phyloP scores from a whole-genome alignment of 2,113 vertebrate species.

The Megaceryle torquata region DNA sequence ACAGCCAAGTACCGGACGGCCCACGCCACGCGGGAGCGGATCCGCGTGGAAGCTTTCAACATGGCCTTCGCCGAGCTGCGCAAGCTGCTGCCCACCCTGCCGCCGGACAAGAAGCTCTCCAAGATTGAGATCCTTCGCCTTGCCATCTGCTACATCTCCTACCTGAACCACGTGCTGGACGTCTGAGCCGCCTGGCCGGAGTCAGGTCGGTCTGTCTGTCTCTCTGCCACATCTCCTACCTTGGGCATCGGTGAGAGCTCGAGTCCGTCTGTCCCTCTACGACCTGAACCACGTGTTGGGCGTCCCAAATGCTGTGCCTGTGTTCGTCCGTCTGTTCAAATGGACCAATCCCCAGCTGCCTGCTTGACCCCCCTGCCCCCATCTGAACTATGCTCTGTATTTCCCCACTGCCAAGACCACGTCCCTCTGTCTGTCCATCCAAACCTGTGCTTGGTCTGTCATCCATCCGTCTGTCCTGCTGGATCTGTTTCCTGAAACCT shows the following conservation, averaged over 20 bases:
- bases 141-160: slow-evolving; percentile 82
- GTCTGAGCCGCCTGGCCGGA: background rate
- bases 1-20: slow-evolving; percentile 81
- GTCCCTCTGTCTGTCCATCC: background rate
- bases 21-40: slow-evolving; percentile 78
- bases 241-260: background rate
- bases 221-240: background rate
- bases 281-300: background rate
- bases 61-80: slow-evolving; percentile 79
- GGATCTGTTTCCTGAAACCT: slow-evolving; percentile 68
- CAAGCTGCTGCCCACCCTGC: slow-evolving; percentile 78
- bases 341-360: background rate
- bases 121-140: slow-evolving; percentile 81
- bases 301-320: background rate
- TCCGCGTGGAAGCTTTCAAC: slow-evolving; percentile 82
- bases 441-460: background rate
- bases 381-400: fast-evolving
- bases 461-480: slow-evolving; percentile 57
- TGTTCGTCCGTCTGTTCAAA: background rate
- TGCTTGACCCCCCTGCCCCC: background rate
- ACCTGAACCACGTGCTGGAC: slow-evolving; percentile 80
- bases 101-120: slow-evolving; percentile 81
- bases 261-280: background rate
- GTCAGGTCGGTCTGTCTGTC: background rate
- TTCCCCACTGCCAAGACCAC: background rate